These are phyloP conservation scores for Somateria mollissima DNA, from an alignment of 2,797 vertebrate genomes.

Conservation along the genomic window DNA sequence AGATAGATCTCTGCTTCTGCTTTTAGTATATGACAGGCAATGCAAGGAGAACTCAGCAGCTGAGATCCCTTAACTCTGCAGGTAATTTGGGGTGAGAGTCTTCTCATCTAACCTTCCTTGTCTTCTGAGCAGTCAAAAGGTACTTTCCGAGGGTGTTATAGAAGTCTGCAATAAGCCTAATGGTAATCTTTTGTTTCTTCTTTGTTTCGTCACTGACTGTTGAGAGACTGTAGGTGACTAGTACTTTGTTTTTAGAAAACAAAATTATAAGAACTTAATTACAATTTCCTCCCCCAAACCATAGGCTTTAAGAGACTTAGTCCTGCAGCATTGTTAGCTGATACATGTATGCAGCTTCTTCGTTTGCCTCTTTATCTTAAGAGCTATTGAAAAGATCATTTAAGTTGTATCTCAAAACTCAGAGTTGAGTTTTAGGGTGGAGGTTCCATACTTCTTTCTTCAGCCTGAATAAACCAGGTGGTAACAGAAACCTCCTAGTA, in stretches of 20 bases:
- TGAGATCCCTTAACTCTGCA: not conserved
- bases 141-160: not conserved
- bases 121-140: not conserved
- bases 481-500: not conserved
- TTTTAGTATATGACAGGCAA: not conserved
- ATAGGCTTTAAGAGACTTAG: not conserved
- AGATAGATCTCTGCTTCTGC: not conserved
- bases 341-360: not conserved
- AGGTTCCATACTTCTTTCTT: not conserved
- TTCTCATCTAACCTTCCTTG: not conserved
- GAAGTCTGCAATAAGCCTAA: not conserved
- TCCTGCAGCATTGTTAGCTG: not conserved
- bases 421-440: not conserved
- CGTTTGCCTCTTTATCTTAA: not conserved
- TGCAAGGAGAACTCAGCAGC: not conserved
- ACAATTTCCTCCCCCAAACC: not conserved
- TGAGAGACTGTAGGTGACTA: not conserved
- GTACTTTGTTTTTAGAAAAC: not conserved
- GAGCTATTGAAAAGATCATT: not conserved
- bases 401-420: not conserved
- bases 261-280: not conserved
- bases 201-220: not conserved
- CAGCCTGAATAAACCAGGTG: not conserved
- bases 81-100: not conserved
- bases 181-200: not conserved